A percentile compares a stretch with the other conserved stretches of the same genome.
Evolutionary conservation across 1,140 invertebrate species (phyloP).

Genomic region (Panagrolaimus sp.): DNA sequence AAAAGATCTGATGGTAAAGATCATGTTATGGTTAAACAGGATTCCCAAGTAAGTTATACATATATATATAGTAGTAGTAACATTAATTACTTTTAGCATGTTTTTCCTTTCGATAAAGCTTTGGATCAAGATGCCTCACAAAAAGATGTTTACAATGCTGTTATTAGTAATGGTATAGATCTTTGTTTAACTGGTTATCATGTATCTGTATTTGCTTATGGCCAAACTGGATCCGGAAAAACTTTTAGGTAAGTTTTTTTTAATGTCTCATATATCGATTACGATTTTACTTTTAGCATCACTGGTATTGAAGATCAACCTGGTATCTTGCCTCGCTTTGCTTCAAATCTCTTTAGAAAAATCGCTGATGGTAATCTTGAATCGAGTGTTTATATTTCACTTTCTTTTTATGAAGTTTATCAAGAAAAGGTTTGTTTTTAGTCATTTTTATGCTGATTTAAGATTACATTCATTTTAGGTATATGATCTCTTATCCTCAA

Average conservation of each 20-base stretch:
- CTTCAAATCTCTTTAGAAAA: neutral
- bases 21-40: no score
- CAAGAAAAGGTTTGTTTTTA: neutral
- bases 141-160: neutral
- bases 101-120: neutral
- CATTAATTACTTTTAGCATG: no score
- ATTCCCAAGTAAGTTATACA: no score
- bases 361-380: neutral
- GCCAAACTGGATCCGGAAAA: conserved; percentile 4
- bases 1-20: no score
- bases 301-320: neutral
- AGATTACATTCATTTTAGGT: neutral
- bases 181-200: neutral
- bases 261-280: no score
- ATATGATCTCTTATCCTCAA: neutral
- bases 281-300: neutral
- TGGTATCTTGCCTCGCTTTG: neutral
- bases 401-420: conserved; percentile 6
- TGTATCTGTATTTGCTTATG: neutral
- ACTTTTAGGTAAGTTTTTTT: no score
- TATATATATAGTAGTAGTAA: no score
- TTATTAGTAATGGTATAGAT: neutral
- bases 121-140: neutral
- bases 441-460: no score
- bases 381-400: neutral